A percentile compares a stretch with the other conserved stretches of the same genome.
Evolutionary conservation across 2,797 vertebrate genomes (phyloP).

Genomic region (Ispidina picta): DNA sequence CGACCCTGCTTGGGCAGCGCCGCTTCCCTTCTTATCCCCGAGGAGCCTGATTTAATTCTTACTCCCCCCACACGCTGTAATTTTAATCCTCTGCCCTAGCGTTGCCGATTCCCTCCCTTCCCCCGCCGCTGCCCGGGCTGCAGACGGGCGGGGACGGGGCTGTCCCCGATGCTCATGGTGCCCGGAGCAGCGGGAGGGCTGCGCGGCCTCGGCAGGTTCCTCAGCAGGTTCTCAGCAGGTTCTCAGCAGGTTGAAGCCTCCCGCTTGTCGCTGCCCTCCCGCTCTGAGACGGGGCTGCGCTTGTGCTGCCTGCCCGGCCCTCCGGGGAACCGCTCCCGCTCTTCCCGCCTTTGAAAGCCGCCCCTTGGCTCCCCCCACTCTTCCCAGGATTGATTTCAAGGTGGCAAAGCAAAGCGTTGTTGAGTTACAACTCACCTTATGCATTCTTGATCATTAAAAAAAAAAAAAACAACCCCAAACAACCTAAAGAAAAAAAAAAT

Average conservation of each 20-base stretch:
- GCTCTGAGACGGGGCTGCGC: neutral
- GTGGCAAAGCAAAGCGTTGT: neutral
- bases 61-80: neutral
- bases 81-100: neutral
- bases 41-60: neutral
- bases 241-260: too few relatives aligned
- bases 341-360: neutral
- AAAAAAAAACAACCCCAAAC: neutral
- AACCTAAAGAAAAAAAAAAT: conserved; percentile 9
- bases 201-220: neutral
- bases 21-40: neutral
- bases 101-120: neutral
- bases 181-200: neutral
- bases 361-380: neutral
- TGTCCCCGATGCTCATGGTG: neutral
- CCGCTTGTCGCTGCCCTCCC: neutral
- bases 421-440: conserved; percentile 17
- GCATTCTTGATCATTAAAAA: conserved; percentile 54
- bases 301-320: neutral
- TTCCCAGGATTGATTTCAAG: neutral
- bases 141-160: neutral
- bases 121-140: neutral
- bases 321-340: neutral
- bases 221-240: too few relatives aligned
- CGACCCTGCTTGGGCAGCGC: neutral